Evolutionary conservation across 2,797 vertebrate genomes (phyloP).

Genomic region (Naso thynnoides): DNA sequence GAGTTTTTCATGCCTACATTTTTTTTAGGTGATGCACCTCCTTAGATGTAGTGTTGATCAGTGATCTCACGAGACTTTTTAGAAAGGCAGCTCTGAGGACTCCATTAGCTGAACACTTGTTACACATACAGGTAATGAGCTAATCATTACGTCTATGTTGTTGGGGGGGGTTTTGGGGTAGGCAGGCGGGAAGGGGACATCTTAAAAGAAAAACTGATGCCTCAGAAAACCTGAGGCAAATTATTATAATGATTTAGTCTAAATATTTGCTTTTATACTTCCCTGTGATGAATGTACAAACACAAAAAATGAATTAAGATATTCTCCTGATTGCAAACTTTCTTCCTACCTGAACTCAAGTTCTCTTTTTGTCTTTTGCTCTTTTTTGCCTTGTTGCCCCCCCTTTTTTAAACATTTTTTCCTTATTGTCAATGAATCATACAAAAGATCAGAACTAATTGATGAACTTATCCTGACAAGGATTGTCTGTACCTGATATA

Average conservation of each 20-base stretch:
- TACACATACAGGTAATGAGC: slow-evolving; percentile 13
- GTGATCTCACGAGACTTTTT: not conserved
- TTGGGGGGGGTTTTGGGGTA: no score
- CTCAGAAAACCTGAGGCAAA: no score
- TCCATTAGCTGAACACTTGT: not conserved
- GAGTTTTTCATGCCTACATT: not conserved
- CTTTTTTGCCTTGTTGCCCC: no score
- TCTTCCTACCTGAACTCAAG: not conserved
- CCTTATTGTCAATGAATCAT: no score
- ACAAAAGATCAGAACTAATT: no score
- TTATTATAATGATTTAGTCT: not conserved
- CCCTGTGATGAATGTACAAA: not conserved
- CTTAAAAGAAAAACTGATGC: not conserved
- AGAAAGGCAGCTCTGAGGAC: slow-evolving; percentile 4
- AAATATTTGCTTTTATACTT: not conserved
- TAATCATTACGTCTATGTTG: not conserved
- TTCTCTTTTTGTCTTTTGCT: not conserved
- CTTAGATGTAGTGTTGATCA: not conserved
- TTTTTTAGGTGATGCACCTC: not conserved
- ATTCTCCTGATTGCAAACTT: not conserved
- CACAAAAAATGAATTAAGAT: not conserved
- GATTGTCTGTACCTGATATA: no score
- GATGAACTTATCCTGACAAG: no score
- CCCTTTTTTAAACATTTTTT: no score
- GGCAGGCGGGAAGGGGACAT: no score